These are phyloP conservation scores for Vulpes vulpes DNA, from an alignment of 2,113 vertebrate species.

Conservation along the genomic window DNA sequence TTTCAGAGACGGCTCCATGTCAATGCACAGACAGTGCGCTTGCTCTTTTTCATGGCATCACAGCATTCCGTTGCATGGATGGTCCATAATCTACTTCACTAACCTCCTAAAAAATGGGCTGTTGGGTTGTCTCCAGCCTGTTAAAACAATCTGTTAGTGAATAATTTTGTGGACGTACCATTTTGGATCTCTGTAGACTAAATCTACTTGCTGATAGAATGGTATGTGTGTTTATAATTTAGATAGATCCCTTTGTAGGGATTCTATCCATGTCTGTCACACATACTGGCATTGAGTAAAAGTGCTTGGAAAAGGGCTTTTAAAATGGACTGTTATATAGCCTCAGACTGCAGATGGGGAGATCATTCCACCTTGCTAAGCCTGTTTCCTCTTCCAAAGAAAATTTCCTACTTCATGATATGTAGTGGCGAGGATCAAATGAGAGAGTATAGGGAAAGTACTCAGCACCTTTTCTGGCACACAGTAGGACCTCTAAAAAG, in stretches of 20 bases:
- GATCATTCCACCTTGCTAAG: neutral
- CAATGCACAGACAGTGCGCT: rapidly evolving
- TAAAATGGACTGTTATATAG: neutral
- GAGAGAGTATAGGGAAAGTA: neutral
- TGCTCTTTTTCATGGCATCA: neutral
- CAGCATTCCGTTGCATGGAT: neutral
- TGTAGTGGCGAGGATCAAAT: neutral
- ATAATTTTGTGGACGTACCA: neutral
- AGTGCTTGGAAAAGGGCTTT: neutral
- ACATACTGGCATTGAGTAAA: neutral
- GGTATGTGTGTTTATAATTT: neutral
- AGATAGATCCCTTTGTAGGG: neutral
- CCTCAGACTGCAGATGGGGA: neutral
- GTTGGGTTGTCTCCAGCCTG: neutral
- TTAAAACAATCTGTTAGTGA: neutral
- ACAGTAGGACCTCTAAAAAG: neutral
- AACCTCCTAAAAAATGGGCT: neutral
- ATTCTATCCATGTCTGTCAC: neutral
- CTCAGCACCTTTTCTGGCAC: neutral
- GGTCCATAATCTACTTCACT: neutral
- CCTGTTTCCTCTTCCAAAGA: neutral
- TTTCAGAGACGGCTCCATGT: neutral
- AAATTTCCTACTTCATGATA: neutral
- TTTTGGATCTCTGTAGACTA: neutral
- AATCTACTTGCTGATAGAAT: neutral